Evolutionary conservation across 30 jellyfish, hydroid and myxozoan species (phyloP), one percentile per base, ranked within the genome.

Genomic region (Hydractinia symbiolongicarpus): DNA sequence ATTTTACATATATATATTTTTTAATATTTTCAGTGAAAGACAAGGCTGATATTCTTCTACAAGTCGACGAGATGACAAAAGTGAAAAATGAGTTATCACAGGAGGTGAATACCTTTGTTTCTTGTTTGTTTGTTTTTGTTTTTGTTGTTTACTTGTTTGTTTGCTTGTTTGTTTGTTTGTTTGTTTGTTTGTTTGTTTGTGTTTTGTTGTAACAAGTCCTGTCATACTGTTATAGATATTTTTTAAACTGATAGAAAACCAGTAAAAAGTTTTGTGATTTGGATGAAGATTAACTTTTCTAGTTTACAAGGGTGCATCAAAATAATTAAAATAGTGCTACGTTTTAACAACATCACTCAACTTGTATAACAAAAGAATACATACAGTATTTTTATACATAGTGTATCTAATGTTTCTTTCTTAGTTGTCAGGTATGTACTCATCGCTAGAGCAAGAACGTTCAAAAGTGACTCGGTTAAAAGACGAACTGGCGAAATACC

Each of bases 361-460:
- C 10, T 58, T 58, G n/a, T 9, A 58, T 9, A 58, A 58, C 10
- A 58, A 58, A 10, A 58, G 10, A 10, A 58, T 58, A 58, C n/a
- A 58, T 9, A 58, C 11, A 58, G 10, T 52, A 7, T 66, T 66
- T 66, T 66, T 66, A 50, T 66, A 66, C 75, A 50, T 9, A 66
- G 75, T 66, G 40, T 66, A 66, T 66, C n/a, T n/a, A 6, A 13
- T 64, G 4, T 64, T 64, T 64, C 0, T 64, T 64, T 64, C 7
- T 51, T 13, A 89, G 96, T 82, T 89, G 14, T 6, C 88, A 7
- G 96, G 78, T 11, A 83, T 90, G 95, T 90, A 90, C 72, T 76
- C 95, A 6, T 81, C 83, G 44, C 78, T 90, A 79, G 97, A 90
- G 69, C 97, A 90, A 66, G 97, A 90, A 67, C 91, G 97, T 9